Base-by-base conservation (phyloP, 92 coral and sea anemone genomes). In the Paramuricea clavata region DNA sequence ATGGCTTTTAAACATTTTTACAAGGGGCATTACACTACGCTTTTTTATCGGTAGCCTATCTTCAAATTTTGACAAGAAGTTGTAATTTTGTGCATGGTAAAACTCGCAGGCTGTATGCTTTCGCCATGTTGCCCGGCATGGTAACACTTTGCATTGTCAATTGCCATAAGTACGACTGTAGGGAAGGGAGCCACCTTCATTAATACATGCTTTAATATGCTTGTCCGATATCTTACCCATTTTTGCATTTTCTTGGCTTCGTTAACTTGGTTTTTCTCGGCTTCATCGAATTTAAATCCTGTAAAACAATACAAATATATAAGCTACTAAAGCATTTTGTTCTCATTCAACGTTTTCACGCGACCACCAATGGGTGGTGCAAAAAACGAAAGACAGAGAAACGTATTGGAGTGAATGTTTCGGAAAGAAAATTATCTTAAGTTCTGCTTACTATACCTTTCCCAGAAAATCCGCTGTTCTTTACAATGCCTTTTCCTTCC, bases 281-380 rank as follows among this genome's bases (percentile, higher is more conserved):
- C 99, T 41, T 94, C 98, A 79, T 96, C 93, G 76, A 96, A 96
- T 82, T 96, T 96, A 89, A 91, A 96, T 50, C 99, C 99, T 96
- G 69, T 0, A 28, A 39, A 52, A 67, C 22, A 27, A 28, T 30
- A 77, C 35, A 30, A 25, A 42, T 12, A 43, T 2, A 39, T n/a
- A n/a, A n/a, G n/a, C n/a, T n/a, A n/a, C n/a, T n/a, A n/a, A n/a
- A n/a, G n/a, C n/a, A n/a, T n/a, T n/a, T n/a, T n/a, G n/a, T n/a
- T n/a, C 42, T 36, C 8, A 2, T 36, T 36, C 42, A 2, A 36
- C 3, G 42, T 8, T 3, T 2, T 36, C 42, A 2, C 72, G 22
- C 5, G 27, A 65, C 17, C 72, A 65, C 42, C 3, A 36, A 36
- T 36, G 42, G 42, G 8, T 36, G 42, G 42, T 36, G 4, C 42